phyloP scores from a whole-genome alignment of 2,113 vertebrate genomes.

The Spheniscus mendiculus region DNA sequence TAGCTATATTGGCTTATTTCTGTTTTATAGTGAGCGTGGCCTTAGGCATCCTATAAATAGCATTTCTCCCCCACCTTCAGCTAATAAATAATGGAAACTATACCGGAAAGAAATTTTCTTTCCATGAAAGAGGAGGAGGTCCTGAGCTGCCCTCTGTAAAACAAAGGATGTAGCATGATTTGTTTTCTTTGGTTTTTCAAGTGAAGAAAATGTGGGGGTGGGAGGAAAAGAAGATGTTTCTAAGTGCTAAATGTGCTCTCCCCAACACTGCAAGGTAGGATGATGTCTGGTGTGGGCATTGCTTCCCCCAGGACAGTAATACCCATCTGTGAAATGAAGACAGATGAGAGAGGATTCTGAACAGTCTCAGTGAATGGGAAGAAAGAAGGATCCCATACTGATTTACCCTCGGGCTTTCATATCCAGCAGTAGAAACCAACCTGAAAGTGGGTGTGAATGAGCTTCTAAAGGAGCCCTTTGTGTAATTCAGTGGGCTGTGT shows the following conservation, averaged over 20 bases:
- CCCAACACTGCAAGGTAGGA: background rate
- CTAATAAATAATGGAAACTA: constrained; percentile 75
- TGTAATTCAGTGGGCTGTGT: background rate
- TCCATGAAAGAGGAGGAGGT: constrained; percentile 65
- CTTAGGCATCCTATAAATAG: constrained; percentile 76
- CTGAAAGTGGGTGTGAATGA: background rate
- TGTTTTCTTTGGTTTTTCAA: constrained; percentile 43
- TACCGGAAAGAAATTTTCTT: constrained; percentile 66
- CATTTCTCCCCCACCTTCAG: constrained; percentile 57
- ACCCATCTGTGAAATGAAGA: background rate
- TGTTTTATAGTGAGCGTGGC: constrained; percentile 69
- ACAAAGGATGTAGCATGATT: constrained; percentile 61
- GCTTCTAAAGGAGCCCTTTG: background rate
- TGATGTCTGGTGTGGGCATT: background rate
- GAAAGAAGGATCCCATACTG: background rate
- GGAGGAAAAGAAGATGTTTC: background rate
- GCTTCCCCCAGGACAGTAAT: background rate
- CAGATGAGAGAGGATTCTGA: background rate
- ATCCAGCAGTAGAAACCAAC: background rate
- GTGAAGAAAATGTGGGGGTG: constrained; percentile 25
- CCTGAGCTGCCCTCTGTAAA: constrained; percentile 65
- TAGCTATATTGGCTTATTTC: constrained; percentile 59
- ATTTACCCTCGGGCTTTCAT: background rate
- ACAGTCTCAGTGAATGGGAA: background rate
- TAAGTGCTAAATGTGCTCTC: background rate